Evolutionary conservation across 2,113 vertebrate genomes (phyloP).

Genomic region (Bubo scandiacus): DNA sequence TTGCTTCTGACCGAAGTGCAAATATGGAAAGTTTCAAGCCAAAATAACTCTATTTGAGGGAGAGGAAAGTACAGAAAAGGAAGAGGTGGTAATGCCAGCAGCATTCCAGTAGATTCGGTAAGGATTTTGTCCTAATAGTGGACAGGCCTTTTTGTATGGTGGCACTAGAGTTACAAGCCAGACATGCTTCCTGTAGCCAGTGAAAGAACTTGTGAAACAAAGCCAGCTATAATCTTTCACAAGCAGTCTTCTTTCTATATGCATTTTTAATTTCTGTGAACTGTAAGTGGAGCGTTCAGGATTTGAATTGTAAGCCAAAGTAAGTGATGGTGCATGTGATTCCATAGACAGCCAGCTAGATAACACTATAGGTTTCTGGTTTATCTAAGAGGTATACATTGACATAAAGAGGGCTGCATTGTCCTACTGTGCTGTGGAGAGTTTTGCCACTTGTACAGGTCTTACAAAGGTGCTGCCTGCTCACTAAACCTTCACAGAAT

Average conservation of each 20-base stretch:
- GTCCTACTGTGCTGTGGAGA: not conserved
- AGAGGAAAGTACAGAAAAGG: not conserved
- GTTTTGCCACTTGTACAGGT: not conserved
- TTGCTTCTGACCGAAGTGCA: not conserved
- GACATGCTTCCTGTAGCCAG: not conserved
- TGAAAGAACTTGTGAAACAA: not conserved
- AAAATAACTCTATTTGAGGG: not conserved
- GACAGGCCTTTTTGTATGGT: not conserved
- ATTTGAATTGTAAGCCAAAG: not conserved
- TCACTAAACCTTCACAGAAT: not conserved
- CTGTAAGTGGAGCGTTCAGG: not conserved
- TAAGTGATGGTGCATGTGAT: not conserved
- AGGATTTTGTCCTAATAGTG: not conserved
- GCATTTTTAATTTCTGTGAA: not conserved
- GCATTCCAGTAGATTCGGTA: not conserved
- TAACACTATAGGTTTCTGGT: not conserved
- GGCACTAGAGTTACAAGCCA: not conserved
- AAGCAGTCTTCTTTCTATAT: not conserved
- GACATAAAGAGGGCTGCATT: fast-evolving
- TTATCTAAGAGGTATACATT: not conserved
- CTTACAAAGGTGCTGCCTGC: not conserved
- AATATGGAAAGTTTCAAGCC: not conserved
- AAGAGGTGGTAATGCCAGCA: not conserved
- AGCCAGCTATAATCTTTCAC: not conserved
- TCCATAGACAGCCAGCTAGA: not conserved